Percentiles rank a stretch among this genome's conserved stretches.
Evolutionary conservation across 2,797 vertebrate genomes (phyloP).

Genomic region (Avahi laniger): DNA sequence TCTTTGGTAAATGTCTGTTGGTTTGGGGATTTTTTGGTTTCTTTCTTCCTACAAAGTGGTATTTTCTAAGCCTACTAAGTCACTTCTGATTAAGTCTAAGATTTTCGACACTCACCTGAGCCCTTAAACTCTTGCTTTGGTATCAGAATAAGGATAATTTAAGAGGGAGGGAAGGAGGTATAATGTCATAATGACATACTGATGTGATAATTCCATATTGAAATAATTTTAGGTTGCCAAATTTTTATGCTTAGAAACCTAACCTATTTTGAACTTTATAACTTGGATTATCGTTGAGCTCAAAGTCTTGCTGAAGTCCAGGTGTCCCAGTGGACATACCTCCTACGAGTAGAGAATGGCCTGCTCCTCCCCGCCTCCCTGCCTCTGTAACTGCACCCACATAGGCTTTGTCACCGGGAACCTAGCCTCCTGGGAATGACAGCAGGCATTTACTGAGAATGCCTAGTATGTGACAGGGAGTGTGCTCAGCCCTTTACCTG

Average conservation of each 20-base stretch:
- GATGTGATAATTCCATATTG: neutral
- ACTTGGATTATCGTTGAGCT: neutral
- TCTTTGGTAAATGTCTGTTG: neutral
- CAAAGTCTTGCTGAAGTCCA: neutral
- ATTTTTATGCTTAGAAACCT: neutral
- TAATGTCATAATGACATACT: neutral
- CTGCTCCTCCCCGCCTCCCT: neutral
- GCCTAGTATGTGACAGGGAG: neutral
- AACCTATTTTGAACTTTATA: neutral
- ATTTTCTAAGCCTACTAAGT: neutral
- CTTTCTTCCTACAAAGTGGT: neutral
- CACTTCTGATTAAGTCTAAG: neutral
- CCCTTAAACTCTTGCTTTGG: neutral
- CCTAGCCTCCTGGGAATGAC: neutral
- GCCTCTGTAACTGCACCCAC: neutral
- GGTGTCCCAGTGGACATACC: neutral
- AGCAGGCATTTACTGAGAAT: neutral
- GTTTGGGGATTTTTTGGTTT: neutral
- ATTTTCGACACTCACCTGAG: conserved; percentile 4
- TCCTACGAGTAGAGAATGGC: neutral
- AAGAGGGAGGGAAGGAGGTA: neutral
- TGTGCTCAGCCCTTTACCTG: neutral
- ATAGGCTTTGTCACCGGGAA: neutral
- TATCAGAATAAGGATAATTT: neutral
- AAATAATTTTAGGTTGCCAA: neutral